A percentile compares a stretch with the other conserved stretches of the same genome.
Evolutionary conservation across 2,113 vertebrate genomes (phyloP).

Genomic region (Eclectus roratus): DNA sequence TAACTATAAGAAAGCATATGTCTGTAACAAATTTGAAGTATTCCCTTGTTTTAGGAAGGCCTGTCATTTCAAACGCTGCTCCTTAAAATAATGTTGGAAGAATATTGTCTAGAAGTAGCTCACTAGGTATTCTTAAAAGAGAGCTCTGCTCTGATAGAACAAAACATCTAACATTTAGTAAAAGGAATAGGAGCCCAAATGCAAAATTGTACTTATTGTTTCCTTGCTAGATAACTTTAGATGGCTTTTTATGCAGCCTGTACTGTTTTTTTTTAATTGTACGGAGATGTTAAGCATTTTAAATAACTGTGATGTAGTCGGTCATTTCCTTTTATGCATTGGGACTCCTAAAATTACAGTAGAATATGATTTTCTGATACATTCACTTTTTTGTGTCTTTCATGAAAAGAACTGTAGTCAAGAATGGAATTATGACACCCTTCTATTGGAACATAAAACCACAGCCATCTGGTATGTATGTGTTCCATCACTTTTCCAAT

Average conservation of each 20-base stretch:
- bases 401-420: constrained; percentile 18
- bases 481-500: background rate
- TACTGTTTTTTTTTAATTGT: background rate
- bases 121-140: background rate
- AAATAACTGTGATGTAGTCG: background rate
- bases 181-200: background rate
- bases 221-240: background rate
- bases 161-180: background rate
- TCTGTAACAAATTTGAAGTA: background rate
- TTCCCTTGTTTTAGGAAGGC: background rate
- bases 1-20: background rate
- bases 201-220: background rate
- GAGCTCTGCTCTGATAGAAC: background rate
- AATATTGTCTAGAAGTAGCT: background rate
- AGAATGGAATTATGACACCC: background rate
- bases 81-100: background rate
- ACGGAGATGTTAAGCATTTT: background rate
- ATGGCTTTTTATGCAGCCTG: background rate
- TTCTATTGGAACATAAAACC: background rate
- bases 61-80: background rate
- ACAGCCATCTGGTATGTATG: constrained; percentile 9
- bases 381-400: constrained; percentile 18
- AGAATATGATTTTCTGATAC: background rate
- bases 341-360: background rate
- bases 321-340: background rate